Percentiles rank a stretch among this genome's conserved stretches.
Conservation (phyloP, 2,113 vertebrate species). For the mouse (Mus musculus) region GRCm39 chr5:4162501-4163000, state of each 20-base stretch:
- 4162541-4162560: not conserved
- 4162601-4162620: not conserved
- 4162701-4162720: not conserved
- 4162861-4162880: not conserved
- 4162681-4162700: not conserved
- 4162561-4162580: not conserved
- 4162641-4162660: not conserved
- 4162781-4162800: not conserved
- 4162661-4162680: not conserved
- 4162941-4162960: not conserved
- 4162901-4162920: not conserved
- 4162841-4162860: not conserved
- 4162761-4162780: not conserved
- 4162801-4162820: not conserved
- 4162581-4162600: not conserved
- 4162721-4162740: no score
- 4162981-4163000: no score
- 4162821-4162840: not conserved
- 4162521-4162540: not conserved
- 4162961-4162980: not conserved
- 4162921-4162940: not conserved
- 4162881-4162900: not conserved
- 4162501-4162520: not conserved
- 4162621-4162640: not conserved
- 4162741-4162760: not conserved